Evolutionary conservation across 2,888 invertebrate genomes (phyloP), one percentile per base, ranked within the genome.

Genomic region (Sinodicranocentrus sp.): DNA sequence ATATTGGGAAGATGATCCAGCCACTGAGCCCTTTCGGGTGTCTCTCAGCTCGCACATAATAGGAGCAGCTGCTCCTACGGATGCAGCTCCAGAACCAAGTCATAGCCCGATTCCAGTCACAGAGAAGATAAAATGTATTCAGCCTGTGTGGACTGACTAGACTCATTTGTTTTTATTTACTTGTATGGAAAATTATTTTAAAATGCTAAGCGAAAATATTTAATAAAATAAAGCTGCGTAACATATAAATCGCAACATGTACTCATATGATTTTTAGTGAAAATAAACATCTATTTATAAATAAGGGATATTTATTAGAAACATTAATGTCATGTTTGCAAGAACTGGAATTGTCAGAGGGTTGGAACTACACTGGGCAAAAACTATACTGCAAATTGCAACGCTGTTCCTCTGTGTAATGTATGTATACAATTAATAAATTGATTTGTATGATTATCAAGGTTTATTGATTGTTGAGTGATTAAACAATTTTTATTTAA

Each of bases 1-100:
- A 59, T 91, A 91, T 86, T 91, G 91, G 88, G 87, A 85, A 39
- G 91, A 91, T 33, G 90, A 90, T 71, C 90, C 90, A 17, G 86
- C 87, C 5, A 86, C 87, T 8, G 88, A 88, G 68, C 87, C 86
- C 2, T 88, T 88, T 70, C 86, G 88, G 15, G 83, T 86, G 19
- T 78, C 76, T 23, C 59, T 86, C 10, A 80, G 75, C 44, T 78
- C 73, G 1, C 52, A 48, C 26, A 73, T 68, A 17, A 13, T 75
- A 15, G 77, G 77, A 21, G 23, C 48, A 44, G 28, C 65, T 48
- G 61, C 48, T 63, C 70, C 71, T 71, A 33, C 70, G 3, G 26
- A 26, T 3, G 25, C 77, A 43, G 65, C 65, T n/a, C 80, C 79
- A 17, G 84, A 77, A 57, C 84, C 84, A 52, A 84, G 86, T 13